Evolutionary conservation across 2,888 invertebrate species (phyloP), one percentile per base, ranked within the genome.

Genomic region (Galerucella pusilla): DNA sequence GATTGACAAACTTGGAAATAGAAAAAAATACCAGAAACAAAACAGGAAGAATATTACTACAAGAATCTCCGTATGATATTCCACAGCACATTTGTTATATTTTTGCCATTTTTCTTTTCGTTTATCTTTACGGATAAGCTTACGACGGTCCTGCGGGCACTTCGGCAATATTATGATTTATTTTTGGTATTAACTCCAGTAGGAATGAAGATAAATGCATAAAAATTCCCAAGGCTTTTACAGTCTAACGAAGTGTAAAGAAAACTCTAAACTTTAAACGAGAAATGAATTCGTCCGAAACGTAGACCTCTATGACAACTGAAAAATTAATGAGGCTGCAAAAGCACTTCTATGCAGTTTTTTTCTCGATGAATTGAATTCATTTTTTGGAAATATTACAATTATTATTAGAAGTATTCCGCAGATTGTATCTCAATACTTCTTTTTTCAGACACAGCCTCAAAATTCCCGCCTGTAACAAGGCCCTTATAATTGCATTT

Each of bases 181-280:
- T 70, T 70, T 70, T 49, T 10, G 46, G 35, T 64, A 52, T 64
- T 70, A 69, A 61, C 20, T 25, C 64, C 45, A 45, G 59, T 12
- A 71, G n/a, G 54, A 71, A 71, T 71, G 64, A 71, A 71, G 59
- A 71, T 71, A 65, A 65, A 71, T 65, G 65, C 57, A 71, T 71
- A 64, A 65, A 65, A 71, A 65, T 65, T 65, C 57, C 25, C 59
- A 25, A 45, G 45, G 71, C 57, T 65, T 65, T 65, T 65, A 28
- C 65, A 54, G 59, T 57, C 65, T 71, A 71, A 71, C 70, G 70
- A 71, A 64, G 52, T 49, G 70, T 71, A 45, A 71, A 71, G 65
- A 42, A 65, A 71, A 65, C 71, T 71, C 71, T 71, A 59, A 71
- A 71, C 65, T 42, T 20, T 45, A 60, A 71, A 57, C 65, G 54